Conservation (phyloP, 2,888 invertebrate species). For the Nemurella pictetii region DNA sequence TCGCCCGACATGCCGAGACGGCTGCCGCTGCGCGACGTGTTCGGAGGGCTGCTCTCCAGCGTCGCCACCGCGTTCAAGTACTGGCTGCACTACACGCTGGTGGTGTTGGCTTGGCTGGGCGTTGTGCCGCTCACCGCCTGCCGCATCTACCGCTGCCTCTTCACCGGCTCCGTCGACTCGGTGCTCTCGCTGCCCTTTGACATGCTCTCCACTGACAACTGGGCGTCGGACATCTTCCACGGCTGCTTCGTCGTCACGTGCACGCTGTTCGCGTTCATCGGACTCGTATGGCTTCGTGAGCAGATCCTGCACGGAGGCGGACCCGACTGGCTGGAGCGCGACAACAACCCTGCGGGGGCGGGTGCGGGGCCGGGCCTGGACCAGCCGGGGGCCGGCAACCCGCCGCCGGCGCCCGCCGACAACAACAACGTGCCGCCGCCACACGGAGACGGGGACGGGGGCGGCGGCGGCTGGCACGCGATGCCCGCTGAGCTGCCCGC, state of each 20-base stretch:
- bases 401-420: conserved; percentile 45
- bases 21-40: conserved; percentile 88
- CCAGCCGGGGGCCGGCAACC: background rate
- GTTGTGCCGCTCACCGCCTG: conserved; percentile 96
- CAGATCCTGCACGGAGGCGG: conserved; percentile 97
- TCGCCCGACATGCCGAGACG: conserved; percentile 99
- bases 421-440: conserved; percentile 52
- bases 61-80: conserved; percentile 91
- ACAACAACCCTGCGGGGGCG: too few species aligned
- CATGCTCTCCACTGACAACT: conserved; percentile 89
- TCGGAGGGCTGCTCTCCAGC: conserved; percentile 86
- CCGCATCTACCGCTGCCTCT: conserved; percentile 90
- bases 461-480: background rate
- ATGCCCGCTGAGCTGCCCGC: conserved; percentile 30
- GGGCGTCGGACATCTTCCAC: conserved; percentile 91
- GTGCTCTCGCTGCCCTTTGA: conserved; percentile 84
- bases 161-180: conserved; percentile 86
- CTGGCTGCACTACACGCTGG: conserved; percentile 96
- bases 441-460: conserved; percentile 44
- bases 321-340: conserved; percentile 91
- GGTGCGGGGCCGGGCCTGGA: conserved; percentile 49
- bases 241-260: conserved; percentile 97
- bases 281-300: conserved; percentile 95
- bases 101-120: conserved; percentile 96
- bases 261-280: conserved; percentile 94